Percentiles rank a stretch among this genome's conserved stretches.
Conservation (phyloP, 2,113 vertebrate species). For the Erythrocercus mccallii region DNA sequence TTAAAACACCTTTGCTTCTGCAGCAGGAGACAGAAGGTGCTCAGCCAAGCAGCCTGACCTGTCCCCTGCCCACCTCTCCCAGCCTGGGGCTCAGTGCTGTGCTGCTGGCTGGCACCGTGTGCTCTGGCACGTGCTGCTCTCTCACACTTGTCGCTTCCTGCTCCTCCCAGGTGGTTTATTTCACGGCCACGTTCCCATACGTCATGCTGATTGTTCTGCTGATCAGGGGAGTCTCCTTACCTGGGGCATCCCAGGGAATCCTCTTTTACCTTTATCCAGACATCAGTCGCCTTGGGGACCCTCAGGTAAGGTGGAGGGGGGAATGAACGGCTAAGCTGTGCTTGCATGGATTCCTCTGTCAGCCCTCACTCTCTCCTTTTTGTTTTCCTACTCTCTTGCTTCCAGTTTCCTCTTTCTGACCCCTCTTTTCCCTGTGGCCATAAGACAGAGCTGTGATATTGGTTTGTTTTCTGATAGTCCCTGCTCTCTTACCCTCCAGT, state of each 20-base stretch:
- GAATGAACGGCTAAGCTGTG: neutral
- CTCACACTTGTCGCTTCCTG: neutral
- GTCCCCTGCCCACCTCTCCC: too few relatives aligned
- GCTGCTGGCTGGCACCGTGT: fast-evolving
- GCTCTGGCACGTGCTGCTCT: fast-evolving
- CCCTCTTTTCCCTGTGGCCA: neutral
- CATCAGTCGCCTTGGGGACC: constrained; percentile 84
- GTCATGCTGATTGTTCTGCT: constrained; percentile 89
- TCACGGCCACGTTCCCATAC: constrained; percentile 93
- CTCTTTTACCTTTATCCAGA: constrained; percentile 92
- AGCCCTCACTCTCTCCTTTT: neutral
- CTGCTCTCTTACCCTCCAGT: neutral
- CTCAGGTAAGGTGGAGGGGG: constrained; percentile 78
- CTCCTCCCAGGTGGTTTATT: constrained; percentile 85
- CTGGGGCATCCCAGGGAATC: constrained; percentile 85
- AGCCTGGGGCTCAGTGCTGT: fast-evolving
- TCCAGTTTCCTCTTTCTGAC: neutral
- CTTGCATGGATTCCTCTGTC: neutral
- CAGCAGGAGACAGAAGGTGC: neutral
- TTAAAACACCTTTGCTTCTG: neutral
- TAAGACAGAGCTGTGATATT: neutral
- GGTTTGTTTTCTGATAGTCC: fast-evolving
- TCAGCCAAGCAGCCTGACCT: neutral
- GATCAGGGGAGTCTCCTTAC: constrained; percentile 87
- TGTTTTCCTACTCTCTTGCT: neutral